Evolutionary conservation across 1,140 invertebrate genomes (phyloP).

Genomic region (Gryllus bimaculatus): DNA sequence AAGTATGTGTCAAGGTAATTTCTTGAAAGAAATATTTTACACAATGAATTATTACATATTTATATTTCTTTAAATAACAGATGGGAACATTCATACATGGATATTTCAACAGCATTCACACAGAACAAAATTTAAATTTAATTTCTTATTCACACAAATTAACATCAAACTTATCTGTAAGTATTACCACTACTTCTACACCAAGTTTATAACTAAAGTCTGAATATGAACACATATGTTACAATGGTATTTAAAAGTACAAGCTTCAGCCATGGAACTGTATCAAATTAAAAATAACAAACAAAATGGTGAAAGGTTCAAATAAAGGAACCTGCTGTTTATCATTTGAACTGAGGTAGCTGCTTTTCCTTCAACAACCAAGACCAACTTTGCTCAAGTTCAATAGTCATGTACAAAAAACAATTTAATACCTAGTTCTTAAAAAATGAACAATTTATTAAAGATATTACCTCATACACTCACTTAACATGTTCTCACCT

Average conservation of each 20-base stretch:
- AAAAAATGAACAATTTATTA: no score
- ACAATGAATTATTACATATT: not conserved
- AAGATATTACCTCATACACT: no score
- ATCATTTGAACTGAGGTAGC: not conserved
- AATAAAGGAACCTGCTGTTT: not conserved
- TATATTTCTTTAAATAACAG: conserved; percentile 6
- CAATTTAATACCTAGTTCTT: no score
- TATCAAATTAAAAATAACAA: not conserved
- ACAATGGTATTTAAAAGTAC: not conserved
- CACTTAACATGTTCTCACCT: no score
- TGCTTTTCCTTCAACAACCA: no score
- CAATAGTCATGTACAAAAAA: no score
- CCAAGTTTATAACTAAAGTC: not conserved
- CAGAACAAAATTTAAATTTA: not conserved
- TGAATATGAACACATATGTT: conserved; percentile 2
- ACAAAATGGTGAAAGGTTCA: not conserved
- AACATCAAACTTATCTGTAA: not conserved
- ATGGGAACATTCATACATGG: conserved; percentile 1
- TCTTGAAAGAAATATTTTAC: no score
- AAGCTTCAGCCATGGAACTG: not conserved
- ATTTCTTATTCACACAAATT: not conserved
- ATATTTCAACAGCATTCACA: conserved; percentile 1
- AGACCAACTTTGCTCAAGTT: no score
- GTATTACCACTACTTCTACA: not conserved
- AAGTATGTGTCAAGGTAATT: no score